A percentile compares a stretch with the other conserved stretches of the same genome.
Conservation (phyloP, 2,113 vertebrate genomes). For the Petrocephalus zakoni region DNA sequence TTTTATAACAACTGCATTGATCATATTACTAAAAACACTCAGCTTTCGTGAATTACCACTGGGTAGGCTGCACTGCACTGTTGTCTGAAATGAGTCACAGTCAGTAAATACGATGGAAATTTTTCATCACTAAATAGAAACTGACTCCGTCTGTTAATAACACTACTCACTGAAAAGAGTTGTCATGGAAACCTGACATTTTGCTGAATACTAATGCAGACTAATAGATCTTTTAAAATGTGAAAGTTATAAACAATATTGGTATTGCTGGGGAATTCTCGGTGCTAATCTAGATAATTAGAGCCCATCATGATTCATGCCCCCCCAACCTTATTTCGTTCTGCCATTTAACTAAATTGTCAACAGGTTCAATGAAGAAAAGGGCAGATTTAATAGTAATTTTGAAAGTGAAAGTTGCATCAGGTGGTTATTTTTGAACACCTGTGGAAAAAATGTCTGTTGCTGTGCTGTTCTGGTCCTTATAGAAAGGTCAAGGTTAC, state of each 20-base stretch:
- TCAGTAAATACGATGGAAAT: neutral
- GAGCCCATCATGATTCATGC: constrained; percentile 1
- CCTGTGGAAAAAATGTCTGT: neutral
- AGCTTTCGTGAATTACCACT: neutral
- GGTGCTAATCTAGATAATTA: constrained; percentile 5
- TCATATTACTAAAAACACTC: neutral
- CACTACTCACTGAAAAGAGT: constrained; percentile 11
- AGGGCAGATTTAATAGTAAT: constrained; percentile 9
- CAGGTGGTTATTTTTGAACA: neutral
- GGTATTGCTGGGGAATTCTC: neutral
- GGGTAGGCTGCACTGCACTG: neutral
- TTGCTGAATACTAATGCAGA: constrained; percentile 13
- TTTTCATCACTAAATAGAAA: neutral
- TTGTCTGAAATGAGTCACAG: neutral
- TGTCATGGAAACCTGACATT: constrained; percentile 23
- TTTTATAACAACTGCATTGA: neutral
- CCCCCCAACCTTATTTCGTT: neutral
- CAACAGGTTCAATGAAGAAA: constrained; percentile 5
- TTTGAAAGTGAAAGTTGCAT: neutral
- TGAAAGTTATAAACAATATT: constrained; percentile 11
- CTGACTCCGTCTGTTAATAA: neutral
- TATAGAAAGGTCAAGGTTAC: neutral
- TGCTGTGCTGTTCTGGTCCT: neutral
- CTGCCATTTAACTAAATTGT: constrained; percentile 8
- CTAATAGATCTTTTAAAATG: constrained; percentile 17